Base-by-base conservation (phyloP, 1,140 invertebrate species). In the Rhagoletis pomonella region DNA sequence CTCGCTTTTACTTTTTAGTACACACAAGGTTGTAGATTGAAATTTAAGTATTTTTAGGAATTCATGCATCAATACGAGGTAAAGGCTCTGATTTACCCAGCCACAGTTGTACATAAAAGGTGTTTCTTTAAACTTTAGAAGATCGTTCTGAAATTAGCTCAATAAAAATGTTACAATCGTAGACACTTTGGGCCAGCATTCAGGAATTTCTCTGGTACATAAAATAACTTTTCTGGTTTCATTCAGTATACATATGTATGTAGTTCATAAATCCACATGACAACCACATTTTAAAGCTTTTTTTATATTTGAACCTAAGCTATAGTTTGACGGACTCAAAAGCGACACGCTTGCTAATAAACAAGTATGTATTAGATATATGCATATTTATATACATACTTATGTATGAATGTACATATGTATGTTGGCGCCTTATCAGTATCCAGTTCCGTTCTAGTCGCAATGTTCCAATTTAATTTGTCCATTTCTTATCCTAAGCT, bases 371-470 rank as follows among this genome's bases (percentile, higher is more conserved):
- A 55, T 55, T 55, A 7, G 50, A 55, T 29, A 9, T 29, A 29
- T 29, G 29, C 29, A 29, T 29, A 29, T 29, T 29, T 29, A 29
- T 29, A 77, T 50, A 77, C 69, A 77, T 50, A 77, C 44, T 4
- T 42, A 67, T 42, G 0, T 9, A 67, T 3, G 42, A 67, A 67
- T 67, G 12, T 73, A 47, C 42, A 47, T 29, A n/a, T 50, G 62
- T 64, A 4, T 67, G 47, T 58, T 81, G 19, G 47, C 73, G 73
- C 73, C 58, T 86, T 86, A 86, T 86, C 85, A 62, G 12, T 62
- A 3, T 5, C 58, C n/a, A 81, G 73, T 81, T 81, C 73, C 73
- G 73, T 29, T 81, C 73, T 81, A n/a, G 47, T 81, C 73, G 17
- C 42, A 81, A 55, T 58, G 73, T 50, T 81, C 73, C 47, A 47